Percentiles rank a stretch among this genome's conserved stretches.
Conservation (phyloP, 2,113 vertebrate genomes). For the Pionites leucogaster region DNA sequence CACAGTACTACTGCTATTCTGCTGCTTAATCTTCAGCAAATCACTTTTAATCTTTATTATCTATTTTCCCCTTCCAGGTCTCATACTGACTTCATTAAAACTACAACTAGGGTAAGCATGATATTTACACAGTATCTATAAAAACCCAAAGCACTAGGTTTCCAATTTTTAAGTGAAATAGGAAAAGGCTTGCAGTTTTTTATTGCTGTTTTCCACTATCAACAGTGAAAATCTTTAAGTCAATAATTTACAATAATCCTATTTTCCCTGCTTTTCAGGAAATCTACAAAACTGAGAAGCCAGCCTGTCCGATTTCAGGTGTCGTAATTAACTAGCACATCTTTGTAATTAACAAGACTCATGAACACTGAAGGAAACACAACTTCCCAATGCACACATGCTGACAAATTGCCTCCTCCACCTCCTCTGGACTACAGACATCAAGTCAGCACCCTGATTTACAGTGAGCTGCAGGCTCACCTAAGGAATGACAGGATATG, state of each 20-base stretch:
- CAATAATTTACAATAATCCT: neutral
- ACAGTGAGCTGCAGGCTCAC: neutral
- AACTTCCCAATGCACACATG: neutral
- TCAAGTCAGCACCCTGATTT: neutral
- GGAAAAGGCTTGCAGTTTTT: neutral
- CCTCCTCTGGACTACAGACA: neutral
- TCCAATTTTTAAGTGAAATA: neutral
- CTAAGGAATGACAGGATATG: accelerated
- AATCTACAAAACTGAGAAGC: neutral
- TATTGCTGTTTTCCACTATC: neutral
- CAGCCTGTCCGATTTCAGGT: neutral
- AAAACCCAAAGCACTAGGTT: neutral
- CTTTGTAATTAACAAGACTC: neutral
- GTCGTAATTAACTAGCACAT: neutral
- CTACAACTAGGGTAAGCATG: neutral
- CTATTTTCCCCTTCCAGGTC: neutral
- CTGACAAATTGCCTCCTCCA: neutral
- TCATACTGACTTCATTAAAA: neutral
- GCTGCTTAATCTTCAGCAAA: neutral
- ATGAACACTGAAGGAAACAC: accelerated
- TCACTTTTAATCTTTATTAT: neutral
- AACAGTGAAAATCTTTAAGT: accelerated
- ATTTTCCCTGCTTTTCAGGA: neutral
- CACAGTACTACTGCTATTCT: neutral
- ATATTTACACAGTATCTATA: neutral